Base-by-base conservation (phyloP, 23 tunicate genomes). In the Trididemnum miniatum region DNA sequence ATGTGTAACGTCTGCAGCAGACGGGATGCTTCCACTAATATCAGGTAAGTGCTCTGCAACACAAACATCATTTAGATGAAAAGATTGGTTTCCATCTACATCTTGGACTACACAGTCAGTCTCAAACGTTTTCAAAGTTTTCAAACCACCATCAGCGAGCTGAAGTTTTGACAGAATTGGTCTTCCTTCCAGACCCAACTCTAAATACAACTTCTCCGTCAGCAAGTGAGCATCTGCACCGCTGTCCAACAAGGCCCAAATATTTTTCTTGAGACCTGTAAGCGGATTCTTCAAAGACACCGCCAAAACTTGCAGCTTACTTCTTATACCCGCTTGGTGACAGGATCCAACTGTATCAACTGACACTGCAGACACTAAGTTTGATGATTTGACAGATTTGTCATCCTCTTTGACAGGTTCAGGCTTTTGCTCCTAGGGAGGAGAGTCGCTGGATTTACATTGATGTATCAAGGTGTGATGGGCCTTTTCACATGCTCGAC, bases 11-110 rank as follows among this genome's bases (percentile, higher is more conserved):
- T 81, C 76, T 1, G 33, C 9, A 1, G n/a, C 1, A 30, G 76
- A 27, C 20, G 76, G 76, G 2, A 79, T 79, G 23, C 85, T 81
- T 12, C 35, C 60, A 35, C 1, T 35, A 0, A 81, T 1, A 3
- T 35, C 4, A 18, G 85, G 77, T 1, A 81, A 34, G 5, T n/a
- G 67, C 5, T 62, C 67, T 20, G 22, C 67, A 12, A 62, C 54
- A 9, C 54, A 15, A 44, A 44, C 54, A 9, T 7, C 54, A 15
- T 44, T 15, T 15, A 44, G 54, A 20, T 62, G 67, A 62, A 62
- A 62, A 4, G 67, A 62, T 4, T 25, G 22, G 22, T 15, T n/a
- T 12, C 67, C 67, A 62, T 62, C 67, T n/a, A 62, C 20, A n/a
- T 62, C 67, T 25, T 62, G 26, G 4, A 62, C 26, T 4, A 62